Conservation (phyloP, 2,797 vertebrate genomes). For the Emydoidea blandingii region DNA sequence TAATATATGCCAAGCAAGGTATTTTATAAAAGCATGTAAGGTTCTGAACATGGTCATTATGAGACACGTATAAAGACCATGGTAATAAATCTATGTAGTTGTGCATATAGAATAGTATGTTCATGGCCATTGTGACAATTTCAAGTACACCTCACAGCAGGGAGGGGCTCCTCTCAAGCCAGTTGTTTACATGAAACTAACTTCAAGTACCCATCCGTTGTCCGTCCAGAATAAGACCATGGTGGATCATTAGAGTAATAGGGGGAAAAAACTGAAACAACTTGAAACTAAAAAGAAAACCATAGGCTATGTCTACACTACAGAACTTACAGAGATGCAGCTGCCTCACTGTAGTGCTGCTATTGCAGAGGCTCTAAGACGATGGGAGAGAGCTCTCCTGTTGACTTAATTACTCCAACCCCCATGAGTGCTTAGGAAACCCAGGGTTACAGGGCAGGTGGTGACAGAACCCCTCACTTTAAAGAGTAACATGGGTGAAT, state of each 20-base stretch:
- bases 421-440: background rate
- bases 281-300: background rate
- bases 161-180: background rate
- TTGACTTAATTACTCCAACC: background rate
- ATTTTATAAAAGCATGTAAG: background rate
- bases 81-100: background rate
- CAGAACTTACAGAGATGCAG: background rate
- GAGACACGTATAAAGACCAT: background rate
- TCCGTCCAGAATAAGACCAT: background rate
- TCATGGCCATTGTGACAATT: background rate
- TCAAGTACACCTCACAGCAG: background rate
- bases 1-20: no score
- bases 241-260: background rate
- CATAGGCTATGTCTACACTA: background rate
- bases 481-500: background rate
- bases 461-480: background rate
- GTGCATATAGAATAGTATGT: background rate
- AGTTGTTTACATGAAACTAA: background rate
- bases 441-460: background rate
- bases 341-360: background rate
- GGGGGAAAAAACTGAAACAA: background rate
- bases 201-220: background rate
- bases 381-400: background rate
- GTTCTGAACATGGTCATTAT: background rate
- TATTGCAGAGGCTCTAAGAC: background rate